Conservation (phyloP, 2,888 invertebrate genomes). For the Poecilobothrus nobilitatus region DNA sequence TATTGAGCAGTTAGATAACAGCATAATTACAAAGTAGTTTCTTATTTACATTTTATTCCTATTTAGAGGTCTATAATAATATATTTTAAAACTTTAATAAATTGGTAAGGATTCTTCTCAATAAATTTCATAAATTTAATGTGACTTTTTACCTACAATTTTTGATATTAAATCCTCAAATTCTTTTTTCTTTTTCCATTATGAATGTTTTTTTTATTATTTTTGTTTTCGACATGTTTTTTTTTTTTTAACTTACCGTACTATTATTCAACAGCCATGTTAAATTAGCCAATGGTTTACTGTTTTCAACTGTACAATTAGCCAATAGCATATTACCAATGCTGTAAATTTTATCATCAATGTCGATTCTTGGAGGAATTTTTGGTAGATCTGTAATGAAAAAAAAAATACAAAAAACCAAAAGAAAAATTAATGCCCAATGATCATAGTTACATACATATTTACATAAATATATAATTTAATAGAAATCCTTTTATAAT, state of each 20-base stretch:
- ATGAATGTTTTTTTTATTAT: too few relatives aligned
- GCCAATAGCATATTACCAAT: conserved; percentile 29
- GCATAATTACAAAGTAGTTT: too few relatives aligned
- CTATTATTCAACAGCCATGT: conserved; percentile 24
- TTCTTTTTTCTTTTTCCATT: too few relatives aligned
- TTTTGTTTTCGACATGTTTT: not conserved
- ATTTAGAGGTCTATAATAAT: too few relatives aligned
- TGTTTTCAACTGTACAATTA: conserved; percentile 22
- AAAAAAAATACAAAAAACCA: not conserved
- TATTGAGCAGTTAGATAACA: too few relatives aligned
- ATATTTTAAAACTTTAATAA: too few relatives aligned
- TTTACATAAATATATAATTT: not conserved
- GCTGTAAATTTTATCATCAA: conserved; percentile 23
- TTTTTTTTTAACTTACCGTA: conserved; percentile 18
- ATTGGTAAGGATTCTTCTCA: too few relatives aligned
- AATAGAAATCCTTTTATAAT: not conserved
- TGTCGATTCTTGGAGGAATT: conserved; percentile 20
- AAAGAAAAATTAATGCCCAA: too few relatives aligned
- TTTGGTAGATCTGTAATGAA: conserved; percentile 17
- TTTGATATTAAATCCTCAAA: too few relatives aligned
- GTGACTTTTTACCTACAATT: too few relatives aligned
- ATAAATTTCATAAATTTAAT: too few relatives aligned
- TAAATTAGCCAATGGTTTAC: conserved; percentile 22
- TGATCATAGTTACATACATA: not conserved
- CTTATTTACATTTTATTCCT: too few relatives aligned